Percentiles rank a stretch among this genome's conserved stretches.
phyloP scores from a whole-genome alignment of 2,797 vertebrate species.

The Luscinia megarhynchos region DNA sequence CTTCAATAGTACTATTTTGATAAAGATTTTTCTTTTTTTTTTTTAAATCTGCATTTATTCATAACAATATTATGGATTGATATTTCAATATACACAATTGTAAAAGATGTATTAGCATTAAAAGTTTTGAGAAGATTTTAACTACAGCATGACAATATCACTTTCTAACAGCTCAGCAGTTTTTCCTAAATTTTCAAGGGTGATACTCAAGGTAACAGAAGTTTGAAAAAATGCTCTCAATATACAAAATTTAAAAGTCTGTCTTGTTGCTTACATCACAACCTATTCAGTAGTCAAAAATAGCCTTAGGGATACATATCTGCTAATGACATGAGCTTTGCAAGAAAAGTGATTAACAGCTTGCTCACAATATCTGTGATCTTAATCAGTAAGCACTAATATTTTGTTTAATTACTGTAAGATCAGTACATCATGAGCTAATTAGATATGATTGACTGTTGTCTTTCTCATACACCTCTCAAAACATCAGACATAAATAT shows the following conservation, averaged over 20 bases:
- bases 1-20: neutral
- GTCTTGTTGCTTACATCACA: neutral
- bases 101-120: neutral
- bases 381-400: slow-evolving; percentile 60
- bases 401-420: slow-evolving; percentile 68
- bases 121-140: neutral
- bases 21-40: neutral
- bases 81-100: neutral
- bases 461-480: slow-evolving; percentile 45
- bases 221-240: neutral
- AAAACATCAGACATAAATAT: slow-evolving; percentile 49
- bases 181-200: neutral
- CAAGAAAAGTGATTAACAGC: slow-evolving; percentile 62
- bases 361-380: slow-evolving; percentile 55
- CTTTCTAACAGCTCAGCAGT: neutral
- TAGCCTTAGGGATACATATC: neutral
- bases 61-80: neutral
- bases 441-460: slow-evolving; percentile 72
- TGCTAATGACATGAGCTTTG: slow-evolving; percentile 43
- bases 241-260: neutral
- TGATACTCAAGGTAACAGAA: neutral
- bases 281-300: neutral
- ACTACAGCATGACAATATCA: neutral
- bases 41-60: neutral
- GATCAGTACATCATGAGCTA: slow-evolving; percentile 51